Conservation (phyloP, 2,113 vertebrate species). For the Mugil cephalus region DNA sequence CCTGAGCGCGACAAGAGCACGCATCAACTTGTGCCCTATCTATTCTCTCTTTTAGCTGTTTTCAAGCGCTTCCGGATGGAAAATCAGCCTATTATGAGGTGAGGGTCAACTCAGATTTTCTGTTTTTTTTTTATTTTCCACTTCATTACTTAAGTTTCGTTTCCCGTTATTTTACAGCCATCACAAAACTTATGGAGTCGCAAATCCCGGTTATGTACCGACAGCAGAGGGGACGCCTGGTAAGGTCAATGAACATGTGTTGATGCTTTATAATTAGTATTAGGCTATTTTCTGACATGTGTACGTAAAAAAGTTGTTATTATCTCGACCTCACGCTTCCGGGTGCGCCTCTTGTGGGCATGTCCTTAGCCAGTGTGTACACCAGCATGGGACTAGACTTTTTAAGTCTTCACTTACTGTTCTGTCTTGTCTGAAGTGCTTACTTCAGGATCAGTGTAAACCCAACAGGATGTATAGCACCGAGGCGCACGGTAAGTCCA, state of each 20-base stretch:
- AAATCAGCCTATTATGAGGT: conserved; percentile 38
- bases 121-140: background rate
- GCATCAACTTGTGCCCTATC: background rate
- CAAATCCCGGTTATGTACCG: conserved; percentile 59
- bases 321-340: background rate
- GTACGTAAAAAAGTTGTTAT: no score
- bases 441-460: no score
- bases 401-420: no score
- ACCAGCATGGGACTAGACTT: no score
- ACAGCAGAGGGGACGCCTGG: conserved; percentile 31
- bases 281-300: background rate
- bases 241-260: background rate
- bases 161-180: conserved; percentile 32
- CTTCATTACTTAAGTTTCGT: conserved; percentile 30
- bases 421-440: no score
- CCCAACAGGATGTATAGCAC: conserved; percentile 2
- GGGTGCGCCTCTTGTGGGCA: background rate
- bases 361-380: no score
- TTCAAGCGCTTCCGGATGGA: conserved; percentile 39
- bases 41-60: background rate
- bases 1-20: no score
- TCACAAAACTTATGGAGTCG: conserved; percentile 47
- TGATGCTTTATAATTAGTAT: background rate
- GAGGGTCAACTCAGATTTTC: background rate
- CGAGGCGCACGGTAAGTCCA: conserved; percentile 52